Base-by-base conservation (phyloP, 2,888 invertebrate species). In the Ectemnius cavifrons region DNA sequence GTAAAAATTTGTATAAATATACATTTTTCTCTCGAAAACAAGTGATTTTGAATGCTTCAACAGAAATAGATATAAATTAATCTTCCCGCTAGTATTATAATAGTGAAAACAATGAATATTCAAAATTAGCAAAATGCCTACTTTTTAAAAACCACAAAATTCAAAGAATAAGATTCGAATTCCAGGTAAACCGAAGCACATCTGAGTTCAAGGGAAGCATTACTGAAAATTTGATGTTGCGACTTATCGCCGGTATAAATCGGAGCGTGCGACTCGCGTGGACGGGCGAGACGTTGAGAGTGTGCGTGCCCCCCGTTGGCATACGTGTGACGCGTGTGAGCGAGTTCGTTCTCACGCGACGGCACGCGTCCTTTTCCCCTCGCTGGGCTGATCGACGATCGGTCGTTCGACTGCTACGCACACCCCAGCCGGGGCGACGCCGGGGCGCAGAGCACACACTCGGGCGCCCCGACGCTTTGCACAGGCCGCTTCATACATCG, bases 311-410 rank as follows among this genome's bases (percentile, higher is more conserved):
- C 71, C 67, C 77, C 37, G 37, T 71, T 68, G 63, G 11, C 63
- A 72, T 79, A 75, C 78, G 82, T 82, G 76, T 77, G 86, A 85
- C 89, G 89, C 89, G 90, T 90, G 90, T 88, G 90, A 90, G 85
- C 89, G 87, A 80, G 84, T 82, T 68, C 84, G 89, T 90, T 90
- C 90, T 89, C 90, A 90, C 90, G 90, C 90, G 86, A 71, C 82
- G 85, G 80, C 87, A 87, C 87, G 85, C 82, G 87, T 14, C 16
- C 52, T 52, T 63, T 77, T 60, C 58, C 73, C 69, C 70, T 14
- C 37, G 60, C 28, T 37, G 28, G 11, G 23, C 60, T 28, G 27
- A 23, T 14, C 60, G 27, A 14, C 46, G 45, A n/a, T 62, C 14
- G 18, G 11, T 20, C 46, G 23, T 37, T 37, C 37, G 37, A 52